Conservation (phyloP, 2,888 invertebrate genomes). For the Acleris sparsana region DNA sequence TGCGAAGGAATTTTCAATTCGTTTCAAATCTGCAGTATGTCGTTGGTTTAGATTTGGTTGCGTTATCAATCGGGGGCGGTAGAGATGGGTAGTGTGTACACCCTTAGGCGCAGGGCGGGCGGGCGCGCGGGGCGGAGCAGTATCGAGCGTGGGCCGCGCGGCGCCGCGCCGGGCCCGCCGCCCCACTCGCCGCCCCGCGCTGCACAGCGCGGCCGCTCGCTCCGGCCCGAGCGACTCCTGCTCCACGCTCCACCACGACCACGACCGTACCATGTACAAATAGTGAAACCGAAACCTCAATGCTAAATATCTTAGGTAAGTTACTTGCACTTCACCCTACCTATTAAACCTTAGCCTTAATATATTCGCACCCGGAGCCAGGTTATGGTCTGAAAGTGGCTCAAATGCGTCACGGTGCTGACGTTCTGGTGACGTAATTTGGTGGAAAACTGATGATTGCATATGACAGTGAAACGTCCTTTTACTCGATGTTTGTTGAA, state of each 20-base stretch:
- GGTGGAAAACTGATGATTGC: conserved; percentile 39
- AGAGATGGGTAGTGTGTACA: conserved; percentile 18
- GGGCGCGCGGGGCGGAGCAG: conserved; percentile 41
- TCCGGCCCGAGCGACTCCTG: conserved; percentile 23
- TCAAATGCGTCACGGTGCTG: conserved; percentile 58
- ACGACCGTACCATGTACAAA: conserved; percentile 29
- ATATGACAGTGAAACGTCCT: conserved; percentile 9
- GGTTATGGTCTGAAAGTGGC: conserved; percentile 44
- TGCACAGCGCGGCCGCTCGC: conserved; percentile 58
- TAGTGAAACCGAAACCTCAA: conserved; percentile 26
- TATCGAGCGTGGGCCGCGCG: conserved; percentile 81
- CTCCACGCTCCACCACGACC: conserved; percentile 3
- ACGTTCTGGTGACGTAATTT: conserved; percentile 63
- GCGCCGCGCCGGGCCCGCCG: conserved; percentile 62
- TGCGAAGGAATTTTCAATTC: conserved; percentile 9
- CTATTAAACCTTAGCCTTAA: background rate
- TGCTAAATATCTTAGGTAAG: conserved; percentile 28
- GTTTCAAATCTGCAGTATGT: conserved; percentile 12
- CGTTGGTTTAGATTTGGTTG: conserved; percentile 11
- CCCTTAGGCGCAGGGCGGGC: conserved; percentile 41
- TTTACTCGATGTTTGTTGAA: background rate
- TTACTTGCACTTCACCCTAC: background rate
- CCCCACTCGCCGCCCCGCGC: conserved; percentile 56
- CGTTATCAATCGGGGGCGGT: conserved; percentile 22
- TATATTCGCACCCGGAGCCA: conserved; percentile 45